phyloP scores from a whole-genome alignment of 2,113 vertebrate species.

The Tamias sibiricus region DNA sequence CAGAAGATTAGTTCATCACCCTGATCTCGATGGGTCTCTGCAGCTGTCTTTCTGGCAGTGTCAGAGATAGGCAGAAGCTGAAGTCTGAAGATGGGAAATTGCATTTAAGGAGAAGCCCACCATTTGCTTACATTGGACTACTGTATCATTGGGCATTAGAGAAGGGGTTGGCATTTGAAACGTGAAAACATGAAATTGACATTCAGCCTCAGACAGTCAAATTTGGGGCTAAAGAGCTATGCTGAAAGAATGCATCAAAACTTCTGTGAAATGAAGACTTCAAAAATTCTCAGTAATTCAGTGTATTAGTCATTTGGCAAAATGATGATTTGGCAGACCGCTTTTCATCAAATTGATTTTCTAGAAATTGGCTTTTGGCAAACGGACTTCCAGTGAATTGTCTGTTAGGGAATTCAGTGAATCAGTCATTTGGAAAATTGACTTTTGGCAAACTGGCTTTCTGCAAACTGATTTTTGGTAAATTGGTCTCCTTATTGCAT shows the following conservation, averaged over 20 bases:
- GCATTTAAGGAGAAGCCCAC: not conserved
- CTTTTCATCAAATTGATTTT: slow-evolving; percentile 64
- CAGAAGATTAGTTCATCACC: not conserved
- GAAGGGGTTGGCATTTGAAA: slow-evolving; percentile 2
- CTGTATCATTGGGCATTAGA: not conserved
- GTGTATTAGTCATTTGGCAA: slow-evolving; percentile 52
- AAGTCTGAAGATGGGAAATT: not conserved
- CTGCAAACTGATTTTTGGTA: slow-evolving; percentile 70
- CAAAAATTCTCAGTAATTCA: slow-evolving; percentile 2
- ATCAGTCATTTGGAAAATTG: slow-evolving; percentile 75
- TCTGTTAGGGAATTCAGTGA: slow-evolving; percentile 62
- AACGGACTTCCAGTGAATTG: slow-evolving; percentile 49
- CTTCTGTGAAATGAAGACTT: slow-evolving; percentile 54
- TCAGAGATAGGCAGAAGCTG: not conserved
- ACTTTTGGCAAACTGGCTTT: slow-evolving; percentile 69
- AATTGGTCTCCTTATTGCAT: slow-evolving; percentile 29
- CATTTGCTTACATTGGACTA: not conserved
- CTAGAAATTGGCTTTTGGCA: slow-evolving; percentile 66
- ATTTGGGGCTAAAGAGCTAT: slow-evolving; percentile 1
- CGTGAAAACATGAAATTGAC: not conserved
- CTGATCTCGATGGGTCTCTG: not conserved
- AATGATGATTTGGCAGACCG: slow-evolving; percentile 54
- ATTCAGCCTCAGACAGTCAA: not conserved
- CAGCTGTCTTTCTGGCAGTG: slow-evolving; percentile 51
- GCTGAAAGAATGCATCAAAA: slow-evolving; percentile 6